Base-by-base conservation (phyloP, 37 sponge, comb jelly and placozoan species). In the Dysidea cf. avara region DNA sequence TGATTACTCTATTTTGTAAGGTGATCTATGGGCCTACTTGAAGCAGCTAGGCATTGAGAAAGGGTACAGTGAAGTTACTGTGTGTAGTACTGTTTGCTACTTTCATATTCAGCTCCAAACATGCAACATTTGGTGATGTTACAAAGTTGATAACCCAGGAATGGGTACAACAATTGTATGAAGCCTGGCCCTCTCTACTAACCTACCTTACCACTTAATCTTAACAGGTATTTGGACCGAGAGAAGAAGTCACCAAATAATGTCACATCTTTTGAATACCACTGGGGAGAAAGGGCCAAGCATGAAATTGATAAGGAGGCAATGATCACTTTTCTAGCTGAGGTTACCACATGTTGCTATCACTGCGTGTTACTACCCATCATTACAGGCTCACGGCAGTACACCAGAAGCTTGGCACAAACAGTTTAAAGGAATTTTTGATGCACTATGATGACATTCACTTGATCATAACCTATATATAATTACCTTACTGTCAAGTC, bases 271-370 rank as follows among this genome's bases (percentile, higher is more conserved):
- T 40, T 68, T 40, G 36, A 66, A 25, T 88, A 72, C 68, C 32
- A 51, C 47, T 88, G 89, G 89, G 89, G 89, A 2, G 64, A 76
- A 17, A 40, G 83, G 3, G 89, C 83, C 3, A 32, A 68, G 26
- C 28, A 18, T 17, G 80, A 83, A 39, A 75, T 82, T 13, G 74
- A 88, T 69, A 88, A 74, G 49, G 38, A 52, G 40, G 34, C 59
- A 17, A 34, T 88, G 71, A 48, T 88, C 16, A 56, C 56, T 0
- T 37, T 78, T 3, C 68, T 88, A 20, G 79, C 89, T 25, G 83
- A 82, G 79, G 84, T 83, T 37, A 40, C 33, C 38, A 35, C 17
- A 29, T 43, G 5, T 12, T 5, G 5, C 9, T 43, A 43, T 9
- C 9, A 12, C 46, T 12, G 46, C 9, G 46, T 43, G 9, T 9